phyloP scores from a whole-genome alignment of 2,797 vertebrate genomes.

The Centropyge bicolor region DNA sequence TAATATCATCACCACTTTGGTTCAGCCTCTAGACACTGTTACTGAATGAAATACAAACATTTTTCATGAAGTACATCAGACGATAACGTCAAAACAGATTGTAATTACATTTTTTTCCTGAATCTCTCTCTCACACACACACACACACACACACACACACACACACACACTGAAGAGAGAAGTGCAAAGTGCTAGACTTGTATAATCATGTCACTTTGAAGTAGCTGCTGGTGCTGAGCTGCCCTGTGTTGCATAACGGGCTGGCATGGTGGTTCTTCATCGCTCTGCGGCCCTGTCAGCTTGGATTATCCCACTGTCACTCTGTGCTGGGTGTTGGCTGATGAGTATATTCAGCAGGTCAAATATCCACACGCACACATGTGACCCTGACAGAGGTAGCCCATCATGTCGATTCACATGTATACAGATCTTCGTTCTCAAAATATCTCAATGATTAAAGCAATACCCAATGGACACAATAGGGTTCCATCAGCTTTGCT shows the following conservation, averaged over 20 bases:
- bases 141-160: constrained; percentile 9
- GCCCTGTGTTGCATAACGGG: constrained; percentile 36
- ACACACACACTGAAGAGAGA: not conserved
- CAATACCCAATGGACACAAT: too few species aligned
- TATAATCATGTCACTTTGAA: constrained; percentile 57
- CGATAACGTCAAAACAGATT: constrained; percentile 69
- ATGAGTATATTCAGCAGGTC: too few species aligned
- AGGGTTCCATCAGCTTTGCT: too few species aligned
- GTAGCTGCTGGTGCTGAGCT: constrained; percentile 45
- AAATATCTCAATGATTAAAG: too few species aligned
- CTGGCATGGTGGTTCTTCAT: constrained; percentile 31
- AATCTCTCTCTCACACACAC: not conserved
- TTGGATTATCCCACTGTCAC: too few species aligned
- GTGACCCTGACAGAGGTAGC: too few species aligned
- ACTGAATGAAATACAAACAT: constrained; percentile 72
- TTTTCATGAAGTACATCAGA: constrained; percentile 66
- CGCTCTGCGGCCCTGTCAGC: not conserved
- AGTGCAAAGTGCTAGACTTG: constrained; percentile 32
- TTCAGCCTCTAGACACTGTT: constrained; percentile 55
- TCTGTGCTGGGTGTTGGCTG: too few species aligned
- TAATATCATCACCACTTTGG: constrained; percentile 68
- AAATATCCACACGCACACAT: too few species aligned
- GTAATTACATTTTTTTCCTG: constrained; percentile 66
- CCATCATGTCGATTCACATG: too few species aligned
- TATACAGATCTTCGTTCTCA: too few species aligned